Base-by-base conservation (phyloP, 2,113 vertebrate species). In the Chelonoidis abingdonii region DNA sequence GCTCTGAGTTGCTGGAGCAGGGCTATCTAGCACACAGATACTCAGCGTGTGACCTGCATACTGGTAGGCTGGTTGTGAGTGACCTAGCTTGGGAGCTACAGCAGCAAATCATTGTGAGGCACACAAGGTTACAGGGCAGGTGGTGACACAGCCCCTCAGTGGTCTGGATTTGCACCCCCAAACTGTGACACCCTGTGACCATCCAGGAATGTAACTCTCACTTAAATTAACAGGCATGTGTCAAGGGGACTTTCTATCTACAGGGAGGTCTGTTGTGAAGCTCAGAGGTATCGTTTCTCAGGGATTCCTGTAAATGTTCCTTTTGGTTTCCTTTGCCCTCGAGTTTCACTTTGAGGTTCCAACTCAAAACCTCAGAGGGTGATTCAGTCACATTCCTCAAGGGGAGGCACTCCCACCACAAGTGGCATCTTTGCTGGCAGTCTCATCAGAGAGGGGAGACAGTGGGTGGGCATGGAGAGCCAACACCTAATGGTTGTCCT, bases 321-420 rank as follows among this genome's bases (percentile, higher is more conserved):
- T 54, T 94, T 85, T 8, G n/a, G 80, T 57, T 27, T 93, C 72
- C 83, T 94, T 89, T 84, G 44, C 78, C 96, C 93, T 95, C 75
- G 78, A 7, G 79, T 97, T 96, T 97, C 90, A 81, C 80, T 54
- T 80, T 35, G 75, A 96, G 90, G 89, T 94, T 95, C 95, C 75
- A 93, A 81, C 87, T 95, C 95, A 92, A 91, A 96, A 95, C 81
- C 75, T 47, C 75, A 47, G 6, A 78, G 24, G 24, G 75, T 27
- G 24, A 78, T 27, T 44, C 11, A 14, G 41, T 47, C 75, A 78
- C 25, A 47, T 78, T 27, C 38, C 75, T 27, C 21, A 25, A 16
- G 75, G 10, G 22, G 75, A 47, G 41, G 75, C 27, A 25, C 24
- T 78, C 41, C 14, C 75, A 78, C 11, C 41, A 24, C 11, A 76